Base-by-base conservation (phyloP, 1,140 invertebrate genomes). In the Drosophila suzukii region DNA sequence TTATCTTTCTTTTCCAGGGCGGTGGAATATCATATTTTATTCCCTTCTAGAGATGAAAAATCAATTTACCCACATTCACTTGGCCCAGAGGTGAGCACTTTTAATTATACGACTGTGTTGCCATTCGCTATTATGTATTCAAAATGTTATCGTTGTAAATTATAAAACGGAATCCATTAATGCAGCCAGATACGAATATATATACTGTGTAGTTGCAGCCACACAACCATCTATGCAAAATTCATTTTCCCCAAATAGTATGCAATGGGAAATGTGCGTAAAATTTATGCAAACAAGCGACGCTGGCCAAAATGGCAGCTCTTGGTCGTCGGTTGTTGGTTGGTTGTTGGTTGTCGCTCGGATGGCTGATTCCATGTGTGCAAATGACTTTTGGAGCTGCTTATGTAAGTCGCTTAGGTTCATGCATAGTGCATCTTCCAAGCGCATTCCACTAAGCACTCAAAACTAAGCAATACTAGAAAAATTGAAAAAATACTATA, bases 131-230 rank as follows among this genome's bases (percentile, higher is more conserved):
- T 41, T 51, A 46, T 51, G 34, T n/a, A 41, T 47, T 61, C 27
- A 46, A 51, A 72, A 73, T 73, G 34, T 54, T 73, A 39, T 72
- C 34, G 41, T 50, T 71, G 65, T 47, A 73, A 61, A 54, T 73
- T 61, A 54, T 73, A n/a, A 53, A 54, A 73, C 36, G 67, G 56
- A 49, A 39, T 73, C 49, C 39, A 73, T 73, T 73, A 73, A 73
- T 54, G 39, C 39, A 15, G 1, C 7, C 13, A 13, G 13, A 53
- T 6, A 15, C 17, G 20, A 11, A 24, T 24, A 38, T 1, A 8
- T 41, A 41, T 43, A 43, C 30, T 43, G 13, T 32, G 15, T 20
- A 36, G 49, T 36, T 13, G 32, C 47, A 62, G 20, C 27, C 58
- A 6, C 39, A 15, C 8, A 53, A 2, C 51, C 53, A 51, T 20